Base-by-base conservation (phyloP, 23 tunicate species). In the Halocynthia aurantium region DNA sequence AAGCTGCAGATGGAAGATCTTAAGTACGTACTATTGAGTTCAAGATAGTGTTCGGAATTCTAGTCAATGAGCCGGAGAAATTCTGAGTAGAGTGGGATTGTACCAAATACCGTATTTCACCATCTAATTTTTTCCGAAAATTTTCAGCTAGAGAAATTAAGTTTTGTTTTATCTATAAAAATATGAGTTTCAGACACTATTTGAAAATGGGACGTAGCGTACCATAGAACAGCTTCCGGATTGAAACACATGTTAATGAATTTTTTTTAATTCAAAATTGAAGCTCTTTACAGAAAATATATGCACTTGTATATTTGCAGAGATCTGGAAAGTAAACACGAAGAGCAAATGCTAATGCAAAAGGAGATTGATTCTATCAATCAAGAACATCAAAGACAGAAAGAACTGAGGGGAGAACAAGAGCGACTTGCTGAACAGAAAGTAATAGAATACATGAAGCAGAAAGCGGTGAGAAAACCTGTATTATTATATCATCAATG, bases 1-100 rank as follows among this genome's bases (percentile, higher is more conserved):
- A 87, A 96, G 73, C 78, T 96, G 51, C 96, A 89, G 71, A 82
- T 85, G 84, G 96, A 89, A 76, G 99, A 96, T 63, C 78, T 89
- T 53, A 76, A 82, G 98, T 92, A 56, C 77, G 86, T 7, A 8
- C 0, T 10, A 78, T 12, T n/a, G 49, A n/a, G 21, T 5, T n/a
- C 21, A 68, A 2, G 18, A 15, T 68, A n/a, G 21, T 2, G 21
- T n/a, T 68, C 13, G 12, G 21, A n/a, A 68, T 68, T 18, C 5
- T 68, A n/a, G 12, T 12, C 12, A 68, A n/a, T n/a, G 44, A 31
- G 44, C 4, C 44, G 44, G 44, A 31, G 44, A 31, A 31, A 31
- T 31, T 0, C 44, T 31, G 44, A 4, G 44, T 31, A 31, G 4
- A 31, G 44, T 31, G 44, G 44, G 44, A 31, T 31, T 31, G 44